phyloP scores from a whole-genome alignment of 2,797 vertebrate species.

The Poecilia wingei region DNA sequence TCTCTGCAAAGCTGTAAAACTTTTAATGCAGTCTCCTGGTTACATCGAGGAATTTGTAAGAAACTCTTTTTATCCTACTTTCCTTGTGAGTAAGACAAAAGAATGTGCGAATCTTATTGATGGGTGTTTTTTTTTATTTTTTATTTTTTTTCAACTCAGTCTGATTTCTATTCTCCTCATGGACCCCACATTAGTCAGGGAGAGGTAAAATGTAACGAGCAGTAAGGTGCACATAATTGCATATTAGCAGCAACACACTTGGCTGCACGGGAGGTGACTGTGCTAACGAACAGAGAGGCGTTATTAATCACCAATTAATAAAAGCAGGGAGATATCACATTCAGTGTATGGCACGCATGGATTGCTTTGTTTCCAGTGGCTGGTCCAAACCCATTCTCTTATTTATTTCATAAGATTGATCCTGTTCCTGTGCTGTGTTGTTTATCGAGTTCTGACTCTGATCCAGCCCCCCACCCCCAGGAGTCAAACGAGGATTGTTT shows the following conservation, averaged over 20 bases:
- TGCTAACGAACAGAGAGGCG: slow-evolving; percentile 95
- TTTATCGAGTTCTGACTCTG: slow-evolving; percentile 75
- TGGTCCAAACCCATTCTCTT: slow-evolving; percentile 70
- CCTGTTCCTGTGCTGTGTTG: slow-evolving; percentile 64
- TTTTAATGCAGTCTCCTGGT: slow-evolving; percentile 75
- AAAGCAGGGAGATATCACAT: slow-evolving; percentile 81
- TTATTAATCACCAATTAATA: slow-evolving; percentile 99
- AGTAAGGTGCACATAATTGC: slow-evolving; percentile 93
- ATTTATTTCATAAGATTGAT: slow-evolving; percentile 80
- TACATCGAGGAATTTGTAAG: slow-evolving; percentile 70
- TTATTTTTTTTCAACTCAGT: slow-evolving; percentile 55
- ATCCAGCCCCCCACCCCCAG: slow-evolving; percentile 66
- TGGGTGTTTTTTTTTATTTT: slow-evolving; percentile 45
- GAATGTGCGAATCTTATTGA: slow-evolving; percentile 68
- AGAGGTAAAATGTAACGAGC: slow-evolving; percentile 90
- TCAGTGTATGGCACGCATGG: slow-evolving; percentile 70
- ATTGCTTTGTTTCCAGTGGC: slow-evolving; percentile 76
- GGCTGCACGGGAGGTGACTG: slow-evolving; percentile 96
- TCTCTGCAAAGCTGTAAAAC: slow-evolving; percentile 78
- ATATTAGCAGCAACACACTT: slow-evolving; percentile 87
- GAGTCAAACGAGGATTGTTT: slow-evolving; percentile 72
- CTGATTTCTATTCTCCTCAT: slow-evolving; percentile 80
- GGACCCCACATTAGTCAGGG: slow-evolving; percentile 78
- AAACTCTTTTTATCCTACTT: slow-evolving; percentile 50
- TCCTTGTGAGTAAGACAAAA: slow-evolving; percentile 51